Percentiles rank a stretch among this genome's conserved stretches.
Conservation (phyloP, 2,888 invertebrate species). For the Resseliella maxima region DNA sequence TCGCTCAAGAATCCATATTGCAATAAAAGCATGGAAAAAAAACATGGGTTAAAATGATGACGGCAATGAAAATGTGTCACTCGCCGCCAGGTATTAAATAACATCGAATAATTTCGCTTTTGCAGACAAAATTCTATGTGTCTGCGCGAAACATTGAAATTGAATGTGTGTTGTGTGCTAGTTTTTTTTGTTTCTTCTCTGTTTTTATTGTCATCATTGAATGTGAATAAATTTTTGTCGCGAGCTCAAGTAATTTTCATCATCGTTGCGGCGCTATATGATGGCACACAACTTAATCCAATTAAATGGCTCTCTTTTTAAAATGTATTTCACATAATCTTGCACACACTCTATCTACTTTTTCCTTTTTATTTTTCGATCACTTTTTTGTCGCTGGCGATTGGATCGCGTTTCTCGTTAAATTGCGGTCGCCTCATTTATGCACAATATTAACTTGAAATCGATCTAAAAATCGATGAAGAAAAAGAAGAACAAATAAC, state of each 20-base stretch:
- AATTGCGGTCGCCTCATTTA: background rate
- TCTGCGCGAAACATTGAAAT: background rate
- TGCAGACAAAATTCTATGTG: background rate
- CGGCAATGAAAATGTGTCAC: slow-evolving; percentile 45
- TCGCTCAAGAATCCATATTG: background rate
- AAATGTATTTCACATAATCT: background rate
- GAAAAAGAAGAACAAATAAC: slow-evolving; percentile 50
- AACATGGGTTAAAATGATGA: background rate
- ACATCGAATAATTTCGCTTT: slow-evolving; percentile 20
- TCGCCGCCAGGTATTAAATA: background rate
- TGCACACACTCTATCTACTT: background rate
- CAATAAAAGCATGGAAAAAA: background rate
- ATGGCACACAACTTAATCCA: slow-evolving; percentile 34
- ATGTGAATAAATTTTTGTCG: slow-evolving; percentile 12
- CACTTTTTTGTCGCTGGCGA: background rate
- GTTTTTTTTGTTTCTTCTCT: background rate
- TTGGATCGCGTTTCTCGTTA: slow-evolving; percentile 12
- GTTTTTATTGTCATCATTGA: background rate
- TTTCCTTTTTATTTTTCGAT: background rate
- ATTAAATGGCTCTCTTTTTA: background rate
- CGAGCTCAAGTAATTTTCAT: slow-evolving; percentile 17
- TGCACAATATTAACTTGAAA: slow-evolving; percentile 32
- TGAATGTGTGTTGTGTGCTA: background rate
- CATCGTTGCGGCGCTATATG: background rate
- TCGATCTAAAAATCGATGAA: too few species aligned